Evolutionary conservation across 2,888 invertebrate species (phyloP).

Genomic region (Quadroppia sp.): DNA sequence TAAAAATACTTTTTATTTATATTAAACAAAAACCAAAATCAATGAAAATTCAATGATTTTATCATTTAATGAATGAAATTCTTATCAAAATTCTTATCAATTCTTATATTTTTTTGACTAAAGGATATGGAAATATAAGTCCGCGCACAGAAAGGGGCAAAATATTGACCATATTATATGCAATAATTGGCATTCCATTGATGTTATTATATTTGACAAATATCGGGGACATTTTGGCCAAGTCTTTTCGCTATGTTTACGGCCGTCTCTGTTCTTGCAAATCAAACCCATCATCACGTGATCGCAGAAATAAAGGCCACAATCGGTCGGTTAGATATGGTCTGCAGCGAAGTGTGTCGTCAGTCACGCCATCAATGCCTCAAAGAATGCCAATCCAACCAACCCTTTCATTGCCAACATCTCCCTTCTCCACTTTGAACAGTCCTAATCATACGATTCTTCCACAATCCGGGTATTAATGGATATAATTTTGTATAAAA

Average conservation of each 20-base stretch:
- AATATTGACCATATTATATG: constrained; percentile 60
- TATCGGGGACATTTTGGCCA: constrained; percentile 69
- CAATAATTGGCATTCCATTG: constrained; percentile 78
- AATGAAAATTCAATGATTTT: too few species aligned
- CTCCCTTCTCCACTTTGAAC: background rate
- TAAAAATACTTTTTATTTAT: too few species aligned
- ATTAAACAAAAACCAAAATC: too few species aligned
- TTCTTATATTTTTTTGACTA: background rate
- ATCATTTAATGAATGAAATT: too few species aligned
- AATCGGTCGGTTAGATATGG: background rate
- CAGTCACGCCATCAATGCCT: background rate
- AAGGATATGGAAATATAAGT: constrained; percentile 48
- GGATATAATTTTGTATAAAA: background rate
- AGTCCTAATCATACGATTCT: background rate
- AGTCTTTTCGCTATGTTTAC: constrained; percentile 48
- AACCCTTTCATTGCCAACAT: background rate
- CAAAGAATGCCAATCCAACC: background rate
- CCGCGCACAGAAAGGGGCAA: constrained; percentile 48
- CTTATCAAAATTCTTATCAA: too few species aligned
- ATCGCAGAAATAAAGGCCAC: constrained; percentile 16
- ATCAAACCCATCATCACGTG: constrained; percentile 3
- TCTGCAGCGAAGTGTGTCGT: constrained; percentile 14
- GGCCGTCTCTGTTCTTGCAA: constrained; percentile 45
- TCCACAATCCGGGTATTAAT: constrained; percentile 2
- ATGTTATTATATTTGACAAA: constrained; percentile 81